phyloP scores from a whole-genome alignment of 2,888 invertebrate genomes.

The Luffia ferchaultella region DNA sequence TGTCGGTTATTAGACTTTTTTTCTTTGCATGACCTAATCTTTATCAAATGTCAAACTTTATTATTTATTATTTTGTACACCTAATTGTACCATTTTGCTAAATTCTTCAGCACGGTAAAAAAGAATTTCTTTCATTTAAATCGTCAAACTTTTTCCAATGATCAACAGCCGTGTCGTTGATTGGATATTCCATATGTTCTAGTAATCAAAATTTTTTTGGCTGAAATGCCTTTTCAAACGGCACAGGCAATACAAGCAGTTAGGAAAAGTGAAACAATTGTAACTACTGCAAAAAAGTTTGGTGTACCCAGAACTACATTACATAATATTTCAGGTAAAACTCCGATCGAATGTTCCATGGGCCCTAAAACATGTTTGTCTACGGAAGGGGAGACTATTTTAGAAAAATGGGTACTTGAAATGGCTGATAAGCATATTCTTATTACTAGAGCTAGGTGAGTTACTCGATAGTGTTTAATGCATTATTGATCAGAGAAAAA shows the following conservation, averaged over 20 bases:
- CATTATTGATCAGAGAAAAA: slow-evolving; percentile 10
- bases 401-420: slow-evolving; percentile 16
- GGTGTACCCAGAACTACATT: slow-evolving; percentile 3
- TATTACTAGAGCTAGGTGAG: slow-evolving; percentile 14
- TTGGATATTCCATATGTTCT: too few species aligned
- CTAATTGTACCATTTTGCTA: too few species aligned
- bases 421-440: slow-evolving; percentile 14
- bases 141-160: too few species aligned
- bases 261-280: slow-evolving; percentile 17
- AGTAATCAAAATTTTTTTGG: too few species aligned
- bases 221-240: slow-evolving; percentile 13
- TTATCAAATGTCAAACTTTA: too few species aligned
- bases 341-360: slow-evolving; percentile 5
- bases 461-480: slow-evolving; percentile 16
- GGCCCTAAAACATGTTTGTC: slow-evolving; percentile 12
- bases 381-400: slow-evolving; percentile 10
- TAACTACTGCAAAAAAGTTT: slow-evolving; percentile 9
- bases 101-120: too few species aligned
- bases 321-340: slow-evolving; percentile 3
- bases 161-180: too few species aligned
- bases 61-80: too few species aligned
- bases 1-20: too few species aligned
- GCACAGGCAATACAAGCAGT: slow-evolving; percentile 9
- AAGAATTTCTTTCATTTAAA: too few species aligned
- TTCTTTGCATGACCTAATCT: too few species aligned